Evolutionary conservation across 2,113 vertebrate species (phyloP), one percentile per base, ranked within the genome.

Genomic region (Carassius carassius): DNA sequence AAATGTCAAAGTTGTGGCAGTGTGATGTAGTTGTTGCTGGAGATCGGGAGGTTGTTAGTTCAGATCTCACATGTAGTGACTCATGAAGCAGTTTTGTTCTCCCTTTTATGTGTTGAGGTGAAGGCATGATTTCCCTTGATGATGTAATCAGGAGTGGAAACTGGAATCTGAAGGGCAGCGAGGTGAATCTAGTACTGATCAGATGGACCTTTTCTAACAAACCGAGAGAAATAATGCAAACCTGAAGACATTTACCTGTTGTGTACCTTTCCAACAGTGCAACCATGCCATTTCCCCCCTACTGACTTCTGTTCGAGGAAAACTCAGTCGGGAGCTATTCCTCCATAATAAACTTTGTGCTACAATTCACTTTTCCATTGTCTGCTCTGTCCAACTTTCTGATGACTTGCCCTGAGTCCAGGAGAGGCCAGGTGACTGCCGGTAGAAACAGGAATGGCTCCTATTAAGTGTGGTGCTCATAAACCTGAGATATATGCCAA

Each of bases 391-490:
- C 51, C 85, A 82, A 25, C 73, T 84, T 86, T 54, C 51, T 72
- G 51, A 78, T 58, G 47, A 75, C 63, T 44, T 56, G 25, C 49
- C 56, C 35, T 60, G 19, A 81, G 72, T 77, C 80, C n/a, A 23
- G 29, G 14, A 65, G 54, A 70, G 81, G 74, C 80, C 78, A 60
- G 58, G 86, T 79, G 78, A 37, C 65, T 69, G 70, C 82, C 54
- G 49, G 72, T 65, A 21, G 78, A 73, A 54, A 58, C 60, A 56
- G 67, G 83, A 87, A 87, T 87, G 74, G 81, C 37, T 84, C 77
- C 83, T 79, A 88, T 90, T 87, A 79, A 82, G 67, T 51, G n/a
- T 35, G 74, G 51, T 60, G 69, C 84, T 84, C 84, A 86, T 87
- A 89, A 89, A 90, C 69, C 86, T 82, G 67, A 63, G 83, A 35